Evolutionary conservation across 2,888 invertebrate species (phyloP).

Genomic region (Cantharis lateralis): DNA sequence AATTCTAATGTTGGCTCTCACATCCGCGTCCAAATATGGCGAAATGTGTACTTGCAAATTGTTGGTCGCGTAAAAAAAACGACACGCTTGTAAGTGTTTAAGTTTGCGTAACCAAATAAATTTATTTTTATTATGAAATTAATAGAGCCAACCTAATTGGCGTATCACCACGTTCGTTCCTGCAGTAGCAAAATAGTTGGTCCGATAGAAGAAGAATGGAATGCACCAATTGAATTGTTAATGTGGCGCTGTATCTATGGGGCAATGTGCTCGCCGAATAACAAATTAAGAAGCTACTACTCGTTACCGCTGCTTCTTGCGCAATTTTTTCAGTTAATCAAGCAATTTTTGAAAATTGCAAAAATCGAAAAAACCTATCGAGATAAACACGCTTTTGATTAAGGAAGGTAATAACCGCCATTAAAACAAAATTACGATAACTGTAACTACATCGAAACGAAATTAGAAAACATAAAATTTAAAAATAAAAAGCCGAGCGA

Average conservation of each 20-base stretch:
- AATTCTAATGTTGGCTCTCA: slow-evolving; percentile 30
- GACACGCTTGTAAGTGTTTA: not conserved
- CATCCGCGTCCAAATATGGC: not conserved
- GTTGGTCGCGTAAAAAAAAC: not conserved
- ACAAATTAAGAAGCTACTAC: not conserved
- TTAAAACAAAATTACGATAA: not conserved
- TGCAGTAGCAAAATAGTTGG: not conserved
- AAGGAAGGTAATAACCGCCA: not conserved
- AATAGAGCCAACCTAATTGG: not conserved
- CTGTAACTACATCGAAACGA: not conserved
- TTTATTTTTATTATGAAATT: not conserved
- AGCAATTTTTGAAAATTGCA: not conserved
- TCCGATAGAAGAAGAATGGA: not conserved
- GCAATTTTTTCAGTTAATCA: not conserved
- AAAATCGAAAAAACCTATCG: not conserved
- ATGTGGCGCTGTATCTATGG: not conserved
- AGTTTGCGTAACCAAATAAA: not conserved
- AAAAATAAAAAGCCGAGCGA: not conserved
- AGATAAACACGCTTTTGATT: not conserved
- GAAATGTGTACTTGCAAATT: not conserved
- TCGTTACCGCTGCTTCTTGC: not conserved
- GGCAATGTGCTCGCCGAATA: not conserved
- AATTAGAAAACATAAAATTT: not conserved
- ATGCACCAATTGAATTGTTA: not conserved
- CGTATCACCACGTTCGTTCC: not conserved